phyloP scores from a whole-genome alignment of 2,888 invertebrate genomes.

The Asteroscopus sphinx region DNA sequence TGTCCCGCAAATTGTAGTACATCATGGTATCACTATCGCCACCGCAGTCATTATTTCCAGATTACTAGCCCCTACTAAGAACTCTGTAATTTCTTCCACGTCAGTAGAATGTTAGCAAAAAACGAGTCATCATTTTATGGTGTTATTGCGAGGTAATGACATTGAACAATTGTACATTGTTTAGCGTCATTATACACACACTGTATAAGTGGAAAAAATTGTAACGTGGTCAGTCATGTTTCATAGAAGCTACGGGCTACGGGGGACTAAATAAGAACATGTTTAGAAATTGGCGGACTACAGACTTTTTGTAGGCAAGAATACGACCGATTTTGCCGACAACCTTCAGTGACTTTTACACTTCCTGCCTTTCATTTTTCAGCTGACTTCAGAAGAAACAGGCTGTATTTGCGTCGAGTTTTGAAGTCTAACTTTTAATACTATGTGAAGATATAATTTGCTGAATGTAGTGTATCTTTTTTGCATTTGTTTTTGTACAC shows the following conservation, averaged over 20 bases:
- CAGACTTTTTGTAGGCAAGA: too few relatives aligned
- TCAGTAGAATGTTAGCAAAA: constrained; percentile 50
- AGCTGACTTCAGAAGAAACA: too few relatives aligned
- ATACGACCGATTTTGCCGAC: too few relatives aligned
- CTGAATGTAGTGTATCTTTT: too few relatives aligned
- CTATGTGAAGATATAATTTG: too few relatives aligned
- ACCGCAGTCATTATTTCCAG: constrained; percentile 64
- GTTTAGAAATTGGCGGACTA: background rate
- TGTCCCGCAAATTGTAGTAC: constrained; percentile 14
- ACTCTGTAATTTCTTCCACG: constrained; percentile 42
- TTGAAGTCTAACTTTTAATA: too few relatives aligned
- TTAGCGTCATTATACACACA: constrained; percentile 3
- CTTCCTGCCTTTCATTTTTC: too few relatives aligned
- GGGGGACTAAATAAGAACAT: background rate
- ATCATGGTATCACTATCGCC: constrained; percentile 15
- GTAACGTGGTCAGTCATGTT: background rate
- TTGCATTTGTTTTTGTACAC: too few relatives aligned
- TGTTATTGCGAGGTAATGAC: constrained; percentile 23
- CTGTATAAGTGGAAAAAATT: constrained; percentile 15
- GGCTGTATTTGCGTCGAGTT: too few relatives aligned
- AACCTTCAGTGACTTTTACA: too few relatives aligned
- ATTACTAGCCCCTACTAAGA: constrained; percentile 56
- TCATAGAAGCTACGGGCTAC: constrained; percentile 6
- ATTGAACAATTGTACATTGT: constrained; percentile 13
- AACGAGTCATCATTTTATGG: constrained; percentile 27